Conservation (phyloP, 1,140 invertebrate species). For the Archivesica marissinica region DNA sequence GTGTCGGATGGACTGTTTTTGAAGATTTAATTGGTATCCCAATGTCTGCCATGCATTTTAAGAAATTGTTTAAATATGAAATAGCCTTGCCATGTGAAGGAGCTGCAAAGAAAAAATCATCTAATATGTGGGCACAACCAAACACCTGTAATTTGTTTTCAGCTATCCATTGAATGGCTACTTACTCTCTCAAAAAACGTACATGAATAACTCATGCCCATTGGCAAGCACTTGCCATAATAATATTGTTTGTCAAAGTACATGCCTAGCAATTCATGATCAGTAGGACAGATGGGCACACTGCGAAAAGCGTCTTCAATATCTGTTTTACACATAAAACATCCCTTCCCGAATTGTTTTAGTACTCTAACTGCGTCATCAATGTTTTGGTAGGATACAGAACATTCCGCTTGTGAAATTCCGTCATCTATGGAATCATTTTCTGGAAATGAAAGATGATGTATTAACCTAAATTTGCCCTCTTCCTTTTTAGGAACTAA, state of each 20-base stretch:
- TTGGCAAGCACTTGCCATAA: slow-evolving; percentile 52
- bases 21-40: slow-evolving; percentile 28
- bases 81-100: background rate
- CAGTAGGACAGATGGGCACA: slow-evolving; percentile 51
- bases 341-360: background rate
- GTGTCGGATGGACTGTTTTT: background rate
- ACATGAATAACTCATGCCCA: slow-evolving; percentile 55
- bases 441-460: slow-evolving; percentile 62
- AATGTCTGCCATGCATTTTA: background rate
- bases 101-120: slow-evolving; percentile 54
- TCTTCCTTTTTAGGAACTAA: slow-evolving; percentile 47
- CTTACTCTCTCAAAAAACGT: slow-evolving; percentile 59
- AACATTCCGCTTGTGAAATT: background rate
- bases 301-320: slow-evolving; percentile 57
- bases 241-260: slow-evolving; percentile 46
- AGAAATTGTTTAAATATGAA: background rate
- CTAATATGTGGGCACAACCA: slow-evolving; percentile 37
- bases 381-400: background rate
- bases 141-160: background rate
- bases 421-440: background rate
- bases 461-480: slow-evolving; percentile 42
- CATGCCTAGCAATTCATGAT: slow-evolving; percentile 52
- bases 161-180: slow-evolving; percentile 48
- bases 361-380: slow-evolving; percentile 1
- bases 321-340: slow-evolving; percentile 49